Base-by-base conservation (phyloP, 2,113 vertebrate genomes). In the Rhea americana region DNA sequence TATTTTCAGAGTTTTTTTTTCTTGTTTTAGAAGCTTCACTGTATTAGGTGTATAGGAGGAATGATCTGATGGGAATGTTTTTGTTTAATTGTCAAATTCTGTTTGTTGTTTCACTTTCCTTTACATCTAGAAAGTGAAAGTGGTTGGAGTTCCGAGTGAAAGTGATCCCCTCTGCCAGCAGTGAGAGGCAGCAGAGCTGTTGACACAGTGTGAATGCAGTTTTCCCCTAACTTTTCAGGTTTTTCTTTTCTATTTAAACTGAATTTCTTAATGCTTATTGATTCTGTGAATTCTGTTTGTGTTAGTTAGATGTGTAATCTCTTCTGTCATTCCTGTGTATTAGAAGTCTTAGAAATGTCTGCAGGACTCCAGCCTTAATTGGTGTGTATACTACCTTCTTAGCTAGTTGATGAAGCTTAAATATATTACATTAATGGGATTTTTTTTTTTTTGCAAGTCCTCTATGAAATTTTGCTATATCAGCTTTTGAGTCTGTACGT, bases 81-180 rank as follows among this genome's bases (percentile, higher is more conserved):
- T 24, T n/a, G 8, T 90, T 67, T 45, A 28, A 14, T 13, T 0
- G 0, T 66, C 35, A 39, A 24, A n/a, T 11, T n/a, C 35, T 39
- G 50, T 18, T 28, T 51, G 24, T 22, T 62, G 24, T 16, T 39
- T 53, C 20, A 26, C 26, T 37, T 6, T 72, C 19, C 25, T 20
- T 88, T 83, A 19, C 11, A 68, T 89, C 4, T 48, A 47, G 72
- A 96, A 96, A 95, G 39, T 24, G 85, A 94, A 95, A 93, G 80
- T 74, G 19, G 26, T 65, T 47, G 39, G 13, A 67, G 13, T 63
- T 5, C 11, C 43, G 71, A n/a, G 5, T 58, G 20, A 22, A 8
- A 19, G 21, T 51, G 2, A 0, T 82, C 13, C 20, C 61, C 51
- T 61, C 61, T 45, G 24, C 45, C 16, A 24, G 65, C 13, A 45